These are phyloP conservation scores for Physella acuta DNA, from an alignment of 1,140 invertebrate genomes.

Conservation along the genomic window DNA sequence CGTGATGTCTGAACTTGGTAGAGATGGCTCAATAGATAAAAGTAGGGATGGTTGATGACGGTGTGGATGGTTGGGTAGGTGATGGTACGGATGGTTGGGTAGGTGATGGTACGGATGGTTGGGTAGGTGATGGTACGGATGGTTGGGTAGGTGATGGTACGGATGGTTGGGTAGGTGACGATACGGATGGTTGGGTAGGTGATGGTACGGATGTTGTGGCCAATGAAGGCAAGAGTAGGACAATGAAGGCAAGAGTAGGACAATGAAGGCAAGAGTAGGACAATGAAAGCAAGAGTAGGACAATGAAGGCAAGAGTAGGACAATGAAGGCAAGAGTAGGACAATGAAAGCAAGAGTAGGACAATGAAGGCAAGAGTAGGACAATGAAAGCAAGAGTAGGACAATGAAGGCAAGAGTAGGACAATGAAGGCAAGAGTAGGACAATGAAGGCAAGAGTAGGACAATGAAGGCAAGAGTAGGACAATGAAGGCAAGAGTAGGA, in stretches of 20 bases:
- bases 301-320: neutral
- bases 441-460: neutral
- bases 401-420: neutral
- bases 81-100: too few relatives aligned
- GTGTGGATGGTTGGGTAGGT: too few relatives aligned
- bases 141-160: too few relatives aligned
- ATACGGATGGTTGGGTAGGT: too few relatives aligned
- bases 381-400: neutral
- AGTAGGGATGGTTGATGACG: too few relatives aligned
- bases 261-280: neutral
- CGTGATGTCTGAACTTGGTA: too few relatives aligned
- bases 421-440: neutral
- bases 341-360: slow-evolving; percentile 5
- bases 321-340: neutral
- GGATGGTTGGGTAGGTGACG: too few relatives aligned
- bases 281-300: neutral
- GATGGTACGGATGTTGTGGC: too few relatives aligned
- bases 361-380: neutral
- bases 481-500: slow-evolving; percentile 14
- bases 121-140: too few relatives aligned
- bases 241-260: neutral
- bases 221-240: too few relatives aligned
- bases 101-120: too few relatives aligned
- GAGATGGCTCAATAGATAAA: too few relatives aligned
- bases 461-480: neutral